phyloP scores from a whole-genome alignment of 2,888 invertebrate species.

The Noctua janthina region DNA sequence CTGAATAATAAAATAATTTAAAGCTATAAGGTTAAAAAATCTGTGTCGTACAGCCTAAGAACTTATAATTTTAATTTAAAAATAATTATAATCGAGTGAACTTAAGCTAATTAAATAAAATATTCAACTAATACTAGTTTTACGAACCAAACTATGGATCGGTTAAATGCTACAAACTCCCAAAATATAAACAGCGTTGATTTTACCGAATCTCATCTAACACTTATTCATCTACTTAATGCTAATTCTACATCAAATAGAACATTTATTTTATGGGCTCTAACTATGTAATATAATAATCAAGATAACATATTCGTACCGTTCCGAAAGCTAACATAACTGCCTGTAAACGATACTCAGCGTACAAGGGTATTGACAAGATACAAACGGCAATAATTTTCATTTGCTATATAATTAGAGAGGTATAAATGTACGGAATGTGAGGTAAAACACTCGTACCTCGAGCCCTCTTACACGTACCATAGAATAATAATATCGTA shows the following conservation, averaged over 20 bases:
- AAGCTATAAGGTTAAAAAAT: constrained; percentile 54
- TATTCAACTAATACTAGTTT: constrained; percentile 23
- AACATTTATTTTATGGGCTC: constrained; percentile 82
- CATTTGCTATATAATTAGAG: constrained; percentile 52
- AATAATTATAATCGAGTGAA: constrained; percentile 37
- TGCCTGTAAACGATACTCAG: constrained; percentile 50
- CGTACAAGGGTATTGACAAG: constrained; percentile 58
- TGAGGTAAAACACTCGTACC: constrained; percentile 71
- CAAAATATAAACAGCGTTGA: constrained; percentile 73
- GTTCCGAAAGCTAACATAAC: constrained; percentile 67
- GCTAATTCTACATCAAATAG: constrained; percentile 83
- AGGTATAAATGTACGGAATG: constrained; percentile 48
- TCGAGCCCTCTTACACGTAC: constrained; percentile 77
- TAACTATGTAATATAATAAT: constrained; percentile 71
- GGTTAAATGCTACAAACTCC: constrained; percentile 56
- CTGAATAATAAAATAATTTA: constrained; percentile 70
- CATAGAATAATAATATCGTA: constrained; percentile 82
- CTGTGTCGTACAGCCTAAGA: constrained; percentile 61
- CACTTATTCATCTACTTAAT: constrained; percentile 83
- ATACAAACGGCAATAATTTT: constrained; percentile 57
- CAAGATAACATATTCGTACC: constrained; percentile 68
- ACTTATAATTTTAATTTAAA: constrained; percentile 52
- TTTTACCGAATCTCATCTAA: constrained; percentile 81
- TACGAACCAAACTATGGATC: constrained; percentile 42
- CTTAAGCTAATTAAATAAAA: constrained; percentile 40